Conservation (phyloP, 2,113 vertebrate genomes). For the Epinephelus moara region DNA sequence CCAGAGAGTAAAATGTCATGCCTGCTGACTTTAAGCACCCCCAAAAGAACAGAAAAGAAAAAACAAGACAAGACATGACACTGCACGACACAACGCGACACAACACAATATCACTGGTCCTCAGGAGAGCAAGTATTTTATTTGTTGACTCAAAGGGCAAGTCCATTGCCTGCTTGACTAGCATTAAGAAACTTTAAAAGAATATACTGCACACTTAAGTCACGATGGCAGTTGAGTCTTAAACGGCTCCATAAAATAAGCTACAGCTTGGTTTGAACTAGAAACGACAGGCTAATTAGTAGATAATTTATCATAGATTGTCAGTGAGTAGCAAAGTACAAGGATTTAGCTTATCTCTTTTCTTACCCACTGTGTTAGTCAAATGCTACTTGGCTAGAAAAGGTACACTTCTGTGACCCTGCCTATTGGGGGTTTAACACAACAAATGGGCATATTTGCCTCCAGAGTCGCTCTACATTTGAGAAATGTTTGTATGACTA, state of each 20-base stretch:
- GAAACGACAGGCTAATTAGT: not conserved
- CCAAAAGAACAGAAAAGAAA: too few species aligned
- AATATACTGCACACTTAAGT: not conserved
- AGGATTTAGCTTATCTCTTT: not conserved
- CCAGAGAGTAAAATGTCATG: too few species aligned
- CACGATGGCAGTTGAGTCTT: not conserved
- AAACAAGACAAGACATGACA: too few species aligned
- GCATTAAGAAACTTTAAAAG: not conserved
- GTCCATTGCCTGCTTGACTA: not conserved
- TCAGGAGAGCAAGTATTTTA: too few species aligned
- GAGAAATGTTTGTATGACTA: slow-evolving; percentile 30
- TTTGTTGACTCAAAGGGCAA: too few species aligned
- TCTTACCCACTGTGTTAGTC: not conserved
- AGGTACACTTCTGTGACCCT: not conserved
- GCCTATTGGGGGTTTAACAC: not conserved
- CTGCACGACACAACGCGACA: too few species aligned
- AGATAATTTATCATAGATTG: not conserved
- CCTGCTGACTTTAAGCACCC: too few species aligned
- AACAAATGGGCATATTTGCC: not conserved
- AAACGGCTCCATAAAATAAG: not conserved
- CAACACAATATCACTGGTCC: too few species aligned
- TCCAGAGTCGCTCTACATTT: slow-evolving; percentile 15
- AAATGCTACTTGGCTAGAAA: not conserved
- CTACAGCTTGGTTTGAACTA: not conserved
- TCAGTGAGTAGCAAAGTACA: not conserved